These are phyloP conservation scores for Phalacrocorax carbo DNA, from an alignment of 2,113 vertebrate genomes.

Conservation along the genomic window DNA sequence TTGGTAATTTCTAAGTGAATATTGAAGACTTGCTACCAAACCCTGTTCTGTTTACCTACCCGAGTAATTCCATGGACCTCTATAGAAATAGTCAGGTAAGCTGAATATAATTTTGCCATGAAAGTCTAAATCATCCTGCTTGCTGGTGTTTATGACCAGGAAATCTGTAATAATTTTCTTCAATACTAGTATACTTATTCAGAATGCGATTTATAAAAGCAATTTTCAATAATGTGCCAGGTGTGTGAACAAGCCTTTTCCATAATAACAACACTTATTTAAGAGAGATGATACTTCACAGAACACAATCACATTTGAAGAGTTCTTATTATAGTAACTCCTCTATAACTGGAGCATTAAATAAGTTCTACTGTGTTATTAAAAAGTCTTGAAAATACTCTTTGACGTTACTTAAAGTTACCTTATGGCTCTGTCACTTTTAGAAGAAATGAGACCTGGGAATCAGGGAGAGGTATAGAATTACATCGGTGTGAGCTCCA, in stretches of 20 bases:
- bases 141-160: neutral
- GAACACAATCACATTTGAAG: conserved; percentile 51
- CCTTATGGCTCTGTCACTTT: neutral
- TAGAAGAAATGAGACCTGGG: neutral
- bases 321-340: conserved; percentile 48
- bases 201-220: conserved; percentile 49
- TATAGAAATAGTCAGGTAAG: neutral
- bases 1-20: neutral
- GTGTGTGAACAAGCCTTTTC: conserved; percentile 41
- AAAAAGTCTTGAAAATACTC: conserved; percentile 20
- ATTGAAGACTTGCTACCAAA: neutral
- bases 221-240: conserved; percentile 42
- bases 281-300: conserved; percentile 51
- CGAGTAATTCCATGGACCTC: neutral
- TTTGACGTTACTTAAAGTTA: conserved; percentile 35
- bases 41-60: neutral
- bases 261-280: conserved; percentile 61
- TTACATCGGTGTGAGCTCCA: accelerated
- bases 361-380: conserved; percentile 25
- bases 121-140: neutral
- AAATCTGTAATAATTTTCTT: neutral
- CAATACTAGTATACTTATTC: neutral
- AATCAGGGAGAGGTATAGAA: neutral
- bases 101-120: neutral
- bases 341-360: conserved; percentile 47